Percentiles rank a stretch among this genome's conserved stretches.
phyloP scores from a whole-genome alignment of 2,888 invertebrate genomes.

The Spisula subtruncata region DNA sequence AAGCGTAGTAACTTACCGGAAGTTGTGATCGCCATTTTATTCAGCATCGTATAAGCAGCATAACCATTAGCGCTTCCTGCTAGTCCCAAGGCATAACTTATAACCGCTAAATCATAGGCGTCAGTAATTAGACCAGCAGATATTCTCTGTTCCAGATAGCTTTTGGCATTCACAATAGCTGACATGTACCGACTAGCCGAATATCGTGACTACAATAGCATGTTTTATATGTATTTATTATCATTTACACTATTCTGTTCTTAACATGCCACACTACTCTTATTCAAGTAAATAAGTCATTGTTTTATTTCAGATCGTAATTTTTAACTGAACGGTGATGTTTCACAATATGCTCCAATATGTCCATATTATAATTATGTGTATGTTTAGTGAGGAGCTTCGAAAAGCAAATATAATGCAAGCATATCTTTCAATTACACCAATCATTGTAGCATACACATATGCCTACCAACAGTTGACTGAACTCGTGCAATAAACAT shows the following conservation, averaged over 20 bases:
- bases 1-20: slow-evolving; percentile 43
- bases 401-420: too few relatives aligned
- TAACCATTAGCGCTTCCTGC: slow-evolving; percentile 74
- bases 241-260: not conserved
- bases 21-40: slow-evolving; percentile 61
- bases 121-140: slow-evolving; percentile 75
- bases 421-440: too few relatives aligned
- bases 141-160: slow-evolving; percentile 82
- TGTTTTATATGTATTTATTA: not conserved
- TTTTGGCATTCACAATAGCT: slow-evolving; percentile 74
- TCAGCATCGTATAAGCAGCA: slow-evolving; percentile 68
- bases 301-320: too few relatives aligned
- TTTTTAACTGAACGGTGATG: too few relatives aligned
- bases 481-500: too few relatives aligned
- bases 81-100: slow-evolving; percentile 82
- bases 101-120: slow-evolving; percentile 82
- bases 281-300: too few relatives aligned
- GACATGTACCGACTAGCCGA: not conserved
- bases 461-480: too few relatives aligned
- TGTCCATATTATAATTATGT: too few relatives aligned
- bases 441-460: too few relatives aligned
- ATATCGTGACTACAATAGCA: not conserved
- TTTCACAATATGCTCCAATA: too few relatives aligned
- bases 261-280: not conserved
- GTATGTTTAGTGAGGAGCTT: too few relatives aligned